Base-by-base conservation (phyloP, 2,888 invertebrate species). In the Pristionchus maxplancki region DNA sequence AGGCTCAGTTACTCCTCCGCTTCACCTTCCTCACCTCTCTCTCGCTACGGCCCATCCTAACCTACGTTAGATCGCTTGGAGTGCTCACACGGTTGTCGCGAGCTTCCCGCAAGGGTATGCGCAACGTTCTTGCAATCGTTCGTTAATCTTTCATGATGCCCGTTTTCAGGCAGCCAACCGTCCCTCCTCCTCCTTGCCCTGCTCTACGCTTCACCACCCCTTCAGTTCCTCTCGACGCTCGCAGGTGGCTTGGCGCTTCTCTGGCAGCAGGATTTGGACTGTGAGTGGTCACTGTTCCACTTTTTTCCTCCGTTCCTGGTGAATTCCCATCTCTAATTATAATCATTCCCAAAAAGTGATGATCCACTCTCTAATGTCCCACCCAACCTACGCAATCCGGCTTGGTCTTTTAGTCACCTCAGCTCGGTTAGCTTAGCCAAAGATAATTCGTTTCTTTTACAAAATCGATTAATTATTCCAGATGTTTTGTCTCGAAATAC, bases 1-100 rank as follows among this genome's bases (percentile, higher is more conserved):
- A 4, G 11, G 8, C 37, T 50, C 37, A 81, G 81, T 13, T 50
- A 24, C 81, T 81, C 17, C 44, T 81, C 28, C 81, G 81, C 31
- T 81, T 81, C 81, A 81, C 81, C 17, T 81, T 81, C 31, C 81
- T 81, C 81, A 31, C 31, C 17, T 81, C 81, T 1, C 28, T 81
- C 5, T 50, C 50, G 6, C 44, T 81, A 28, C 81, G 81, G 28
- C 81, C 81, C n/a, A 50, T 81, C 9, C 0, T 81, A 0, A 81
- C 81, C 8, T 81, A 81, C 20, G 24, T 9, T 81, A 48, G 81
- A 81, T 81, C 81, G 31, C 24, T 31, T 1, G 81, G 50, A 44
- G 81, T 81, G 31, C 0, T 48, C 3, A 28, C 4, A 3, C 48
- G 81, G 11, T 3, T 48, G 28, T 31, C 48, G 2, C 24, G 17